Conservation (phyloP, 2,113 vertebrate species). For the Plotosus lineatus region DNA sequence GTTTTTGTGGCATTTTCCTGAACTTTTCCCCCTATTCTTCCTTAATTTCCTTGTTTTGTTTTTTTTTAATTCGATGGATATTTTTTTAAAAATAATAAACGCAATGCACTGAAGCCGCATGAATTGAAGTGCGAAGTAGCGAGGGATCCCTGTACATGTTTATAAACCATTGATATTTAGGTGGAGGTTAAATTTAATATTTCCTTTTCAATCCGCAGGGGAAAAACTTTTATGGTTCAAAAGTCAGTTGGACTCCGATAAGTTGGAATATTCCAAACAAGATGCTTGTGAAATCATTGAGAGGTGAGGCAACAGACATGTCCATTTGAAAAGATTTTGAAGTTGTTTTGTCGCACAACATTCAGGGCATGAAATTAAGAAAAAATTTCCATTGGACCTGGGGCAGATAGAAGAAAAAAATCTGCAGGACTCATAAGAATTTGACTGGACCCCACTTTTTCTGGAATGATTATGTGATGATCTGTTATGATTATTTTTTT, state of each 20-base stretch:
- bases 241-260: constrained; percentile 79
- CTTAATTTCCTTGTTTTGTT: not conserved
- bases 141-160: too few species aligned
- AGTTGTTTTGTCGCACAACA: not conserved
- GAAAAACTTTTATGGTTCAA: constrained; percentile 96
- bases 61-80: not conserved
- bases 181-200: not conserved
- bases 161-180: not conserved
- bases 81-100: not conserved
- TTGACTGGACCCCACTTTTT: too few species aligned
- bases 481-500: too few species aligned
- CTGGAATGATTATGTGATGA: too few species aligned
- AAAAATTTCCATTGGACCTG: too few species aligned
- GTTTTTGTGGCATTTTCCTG: too few species aligned
- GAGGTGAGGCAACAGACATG: constrained; percentile 71
- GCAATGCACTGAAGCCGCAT: too few species aligned
- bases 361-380: too few species aligned
- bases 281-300: constrained; percentile 87
- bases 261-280: constrained; percentile 79
- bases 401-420: too few species aligned
- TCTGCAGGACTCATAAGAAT: too few species aligned
- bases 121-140: too few species aligned
- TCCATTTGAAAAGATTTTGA: not conserved
- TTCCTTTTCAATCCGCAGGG: constrained; percentile 70
- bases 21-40: too few species aligned